Evolutionary conservation across 1,140 invertebrate species (phyloP), one percentile per base, ranked within the genome.

Genomic region (Ceratosolen fusciceps): DNA sequence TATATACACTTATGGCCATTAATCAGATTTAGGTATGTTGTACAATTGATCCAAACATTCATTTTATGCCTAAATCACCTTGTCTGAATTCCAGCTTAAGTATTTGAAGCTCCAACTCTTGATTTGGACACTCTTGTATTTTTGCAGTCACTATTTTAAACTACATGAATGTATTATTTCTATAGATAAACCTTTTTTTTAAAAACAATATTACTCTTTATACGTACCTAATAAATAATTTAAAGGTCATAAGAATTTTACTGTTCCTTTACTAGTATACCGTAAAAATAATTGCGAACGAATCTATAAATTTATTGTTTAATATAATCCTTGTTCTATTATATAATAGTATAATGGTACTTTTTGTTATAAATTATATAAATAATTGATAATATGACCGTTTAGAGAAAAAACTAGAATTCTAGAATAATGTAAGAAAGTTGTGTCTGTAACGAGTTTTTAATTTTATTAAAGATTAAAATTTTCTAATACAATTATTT

Each of bases 11-110:
- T 58, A 74, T 43, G 52, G n/a, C n/a, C 34, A 58, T 76, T 37
- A 29, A 76, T 39, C 58, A 47, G 47, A 67, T 76, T 76, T 67
- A 76, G 74, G 60, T 31, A 76, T 68, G 43, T 49, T 49, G 2
- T 52, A 2, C 12, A 21, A 76, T 76, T 54, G 65, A 76, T 68
- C 62, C 62, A 76, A 76, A 68, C 74, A 54, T 62, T 29, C 62
- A 76, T 76, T 76, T 76, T 76, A 76, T 76, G 62, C 74, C 47
- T 37, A 34, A 39, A 43, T 43, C 39, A 34, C 29, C 56, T 37
- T 31, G 24, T 49, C 67, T 1, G 43, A 24, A 24, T n/a, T 24
- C n/a, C n/a, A 47, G 56, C 34, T 52, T 19, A n/a, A 19, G 21
- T 47, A 34, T 43, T 24, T 37, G 26, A 26, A 54, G 26, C 56